phyloP scores from a whole-genome alignment of 2,113 vertebrate genomes.

The Trichomycterus rosablanca region DNA sequence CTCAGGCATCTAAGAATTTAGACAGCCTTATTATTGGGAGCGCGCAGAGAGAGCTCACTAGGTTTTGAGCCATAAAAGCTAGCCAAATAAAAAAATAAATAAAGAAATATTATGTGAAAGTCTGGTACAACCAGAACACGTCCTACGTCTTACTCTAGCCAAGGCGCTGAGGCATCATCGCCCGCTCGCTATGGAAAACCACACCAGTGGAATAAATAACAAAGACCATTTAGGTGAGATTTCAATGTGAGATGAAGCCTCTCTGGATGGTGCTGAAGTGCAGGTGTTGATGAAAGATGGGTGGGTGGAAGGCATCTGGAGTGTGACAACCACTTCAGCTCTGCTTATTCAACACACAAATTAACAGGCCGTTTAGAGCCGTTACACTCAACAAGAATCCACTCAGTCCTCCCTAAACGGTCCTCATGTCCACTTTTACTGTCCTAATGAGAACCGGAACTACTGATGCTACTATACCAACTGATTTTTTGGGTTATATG shows the following conservation, averaged over 20 bases:
- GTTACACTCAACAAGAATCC: constrained; percentile 34
- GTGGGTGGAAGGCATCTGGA: constrained; percentile 40
- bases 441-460: background rate
- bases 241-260: constrained; percentile 61
- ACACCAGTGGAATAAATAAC: constrained; percentile 50
- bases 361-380: constrained; percentile 39
- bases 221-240: constrained; percentile 58
- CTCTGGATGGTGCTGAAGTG: constrained; percentile 60
- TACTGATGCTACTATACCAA: too few relatives aligned
- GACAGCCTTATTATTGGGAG: too few relatives aligned
- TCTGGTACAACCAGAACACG: too few relatives aligned
- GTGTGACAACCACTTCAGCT: constrained; percentile 46
- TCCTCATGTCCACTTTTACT: constrained; percentile 20
- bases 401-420: constrained; percentile 25
- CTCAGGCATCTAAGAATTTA: too few relatives aligned
- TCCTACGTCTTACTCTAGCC: constrained; percentile 5
- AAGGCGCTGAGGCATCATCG: background rate
- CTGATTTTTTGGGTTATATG: too few relatives aligned
- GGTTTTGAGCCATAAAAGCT: too few relatives aligned
- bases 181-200: too few relatives aligned
- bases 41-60: too few relatives aligned
- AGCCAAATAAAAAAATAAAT: too few relatives aligned
- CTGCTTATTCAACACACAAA: constrained; percentile 45
- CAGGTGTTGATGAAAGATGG: constrained; percentile 43
- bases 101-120: too few relatives aligned